Evolutionary conservation across 2,113 vertebrate species (phyloP).

Genomic region (Gobio gobio): DNA sequence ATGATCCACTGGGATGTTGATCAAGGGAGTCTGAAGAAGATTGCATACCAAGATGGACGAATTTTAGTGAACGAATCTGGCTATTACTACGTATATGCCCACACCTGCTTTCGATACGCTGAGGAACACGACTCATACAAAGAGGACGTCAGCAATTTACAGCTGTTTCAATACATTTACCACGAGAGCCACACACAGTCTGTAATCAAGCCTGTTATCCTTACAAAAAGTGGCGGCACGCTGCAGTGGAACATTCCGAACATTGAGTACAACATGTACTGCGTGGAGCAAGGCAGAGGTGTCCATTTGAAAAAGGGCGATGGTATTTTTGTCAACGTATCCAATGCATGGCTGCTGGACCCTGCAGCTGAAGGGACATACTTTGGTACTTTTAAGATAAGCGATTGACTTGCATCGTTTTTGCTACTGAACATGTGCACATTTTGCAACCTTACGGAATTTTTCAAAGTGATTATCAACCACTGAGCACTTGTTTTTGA

Average conservation of each 20-base stretch:
- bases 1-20: constrained; percentile 84
- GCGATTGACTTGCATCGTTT: constrained; percentile 76
- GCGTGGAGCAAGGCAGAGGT: constrained; percentile 89
- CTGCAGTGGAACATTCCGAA: constrained; percentile 82
- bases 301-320: constrained; percentile 84
- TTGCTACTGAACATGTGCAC: constrained; percentile 76
- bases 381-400: constrained; percentile 92
- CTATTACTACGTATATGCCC: constrained; percentile 94
- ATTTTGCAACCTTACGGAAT: constrained; percentile 50
- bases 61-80: constrained; percentile 86
- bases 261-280: constrained; percentile 89
- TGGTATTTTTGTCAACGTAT: constrained; percentile 87
- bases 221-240: constrained; percentile 92
- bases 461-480: constrained; percentile 69
- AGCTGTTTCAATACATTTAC: constrained; percentile 89
- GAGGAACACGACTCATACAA: constrained; percentile 30
- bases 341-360: constrained; percentile 88
- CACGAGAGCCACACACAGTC: constrained; percentile 82
- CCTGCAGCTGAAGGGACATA: constrained; percentile 88
- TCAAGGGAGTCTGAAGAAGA: constrained; percentile 75
- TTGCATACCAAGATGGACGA: constrained; percentile 79
- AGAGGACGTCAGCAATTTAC: constrained; percentile 79
- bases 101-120: constrained; percentile 90
- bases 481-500: constrained; percentile 71
- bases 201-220: constrained; percentile 73